Conservation (phyloP, 2,888 invertebrate genomes). For the Parochlus steinenii region DNA sequence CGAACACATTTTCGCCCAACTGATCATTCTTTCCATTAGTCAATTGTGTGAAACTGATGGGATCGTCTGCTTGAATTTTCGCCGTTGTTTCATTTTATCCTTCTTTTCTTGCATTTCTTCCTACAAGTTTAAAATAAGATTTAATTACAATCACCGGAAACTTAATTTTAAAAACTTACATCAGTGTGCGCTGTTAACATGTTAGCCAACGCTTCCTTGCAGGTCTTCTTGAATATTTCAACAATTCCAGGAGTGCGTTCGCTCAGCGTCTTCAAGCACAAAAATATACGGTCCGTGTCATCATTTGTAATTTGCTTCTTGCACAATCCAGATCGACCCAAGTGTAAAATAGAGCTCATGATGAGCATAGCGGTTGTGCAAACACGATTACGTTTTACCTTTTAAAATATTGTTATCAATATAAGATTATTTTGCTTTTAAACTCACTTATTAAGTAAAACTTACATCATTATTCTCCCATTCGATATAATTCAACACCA, state of each 20-base stretch:
- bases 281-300: slow-evolving; percentile 75
- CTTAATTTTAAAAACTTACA: no score
- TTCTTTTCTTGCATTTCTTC: slow-evolving; percentile 30
- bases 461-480: no score
- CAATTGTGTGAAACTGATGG: slow-evolving; percentile 67
- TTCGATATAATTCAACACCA: slow-evolving; percentile 56
- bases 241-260: slow-evolving; percentile 49
- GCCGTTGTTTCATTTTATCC: slow-evolving; percentile 50
- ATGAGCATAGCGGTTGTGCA: slow-evolving; percentile 76
- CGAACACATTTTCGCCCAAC: slow-evolving; percentile 61
- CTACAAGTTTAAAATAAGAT: no score
- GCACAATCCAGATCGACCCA: slow-evolving; percentile 61
- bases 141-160: no score
- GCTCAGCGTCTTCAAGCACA: slow-evolving; percentile 59
- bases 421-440: no score
- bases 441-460: no score
- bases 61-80: slow-evolving; percentile 69
- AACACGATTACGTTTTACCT: slow-evolving; percentile 37
- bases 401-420: no score
- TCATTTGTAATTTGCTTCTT: slow-evolving; percentile 84
- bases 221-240: slow-evolving; percentile 54
- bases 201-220: slow-evolving; percentile 58
- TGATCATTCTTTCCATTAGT: slow-evolving; percentile 44
- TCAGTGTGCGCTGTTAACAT: slow-evolving; percentile 70
- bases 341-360: slow-evolving; percentile 68